Evolutionary conservation across 53 echinoderm and acorn worm genomes (phyloP), one percentile per base, ranked within the genome.

Genomic region (Mesocentrotus franciscanus): DNA sequence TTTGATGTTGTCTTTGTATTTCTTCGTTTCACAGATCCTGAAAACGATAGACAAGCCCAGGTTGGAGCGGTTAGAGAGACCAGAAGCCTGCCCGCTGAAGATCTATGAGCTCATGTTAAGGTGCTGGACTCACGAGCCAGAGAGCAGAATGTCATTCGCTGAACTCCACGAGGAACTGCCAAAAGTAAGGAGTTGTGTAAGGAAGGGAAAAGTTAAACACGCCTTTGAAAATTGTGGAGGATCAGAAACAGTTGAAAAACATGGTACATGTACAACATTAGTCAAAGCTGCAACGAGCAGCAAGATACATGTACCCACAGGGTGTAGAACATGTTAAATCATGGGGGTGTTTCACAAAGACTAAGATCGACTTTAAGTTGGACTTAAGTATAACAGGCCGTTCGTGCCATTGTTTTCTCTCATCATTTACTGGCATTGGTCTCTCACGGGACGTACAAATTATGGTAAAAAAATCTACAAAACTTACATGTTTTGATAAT

Each of bases 21-120:
- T 9, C 35, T 36, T 42, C 32, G 6, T 75, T 66, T 92, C 61
- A 7, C 89, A 99, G 99, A 99, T 99, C 81, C 81, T 99, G 78
- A 96, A 97, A 92, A 97, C 99, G n/a, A 99, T 99, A 56, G 99
- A 99, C 97, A 97, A 96, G 94, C 99, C 99, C 81, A 96, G 92
- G 74, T 97, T 95, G 76, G 96, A 97, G 60, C 95, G 99, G 30
- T 95, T 99, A 56, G 96, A 96, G 60, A 95, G 96, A 90, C 99
- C 99, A 29, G 97, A 99, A 81, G 98, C 98, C 39, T 99, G 99
- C 64, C 97, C 99, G 9, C 91, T 90, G 35, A 93, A 97, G 49
- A 79, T 97, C 16, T 99, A 98, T 35, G 97, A 99, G 42, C 93
- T 98, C 27, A 96, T 99, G 95, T 92, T 96, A 13, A 97, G 95